Evolutionary conservation across 1,140 invertebrate species (phyloP), one percentile per base, ranked within the genome.

Genomic region (Brachionus koreanus): DNA sequence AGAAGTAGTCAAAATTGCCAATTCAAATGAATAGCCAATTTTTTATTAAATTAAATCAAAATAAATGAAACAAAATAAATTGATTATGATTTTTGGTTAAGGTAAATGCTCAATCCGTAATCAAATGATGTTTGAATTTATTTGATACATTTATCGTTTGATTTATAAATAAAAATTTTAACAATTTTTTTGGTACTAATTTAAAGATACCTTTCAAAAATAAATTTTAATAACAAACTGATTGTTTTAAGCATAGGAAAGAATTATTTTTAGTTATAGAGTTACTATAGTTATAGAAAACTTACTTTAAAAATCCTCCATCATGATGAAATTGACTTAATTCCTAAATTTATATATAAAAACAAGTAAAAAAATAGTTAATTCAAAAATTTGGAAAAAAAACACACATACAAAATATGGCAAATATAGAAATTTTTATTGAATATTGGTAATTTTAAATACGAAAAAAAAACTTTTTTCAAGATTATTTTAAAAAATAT

Each of bases 391-490:
- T n/a, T n/a, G n/a, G n/a, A n/a, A 65, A 13, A 12, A 33, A 12
- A 65, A 65, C 25, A 23, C 5, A 33, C n/a, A 7, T n/a, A 7
- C 12, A 33, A 33, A n/a, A 57, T 29, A 65, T 65, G 63, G 29
- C 29, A 9, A 65, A 65, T 13, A 13, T 75, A 25, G 23, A 75
- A 43, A 35, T 75, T 19, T 46, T 19, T 42, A 52, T 75, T 52
- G 72, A 75, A 42, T 75, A 75, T 13, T 75, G 72, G 72, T 75
- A 75, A 9, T 37, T 69, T 5, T 19, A 10, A 10, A 63, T 42
- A 25, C 9, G 16, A 37, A 43, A 43, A 37, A n/a, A 12, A n/a
- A 75, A n/a, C n/a, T 23, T 52, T 23, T 33, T 61, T 29, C 0
- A n/a, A 1, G 6, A 16, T 29, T 37, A 65, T 29, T 13, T 37